Evolutionary conservation across 1,140 invertebrate genomes (phyloP).

Genomic region (Zaprionus nigranus): DNA sequence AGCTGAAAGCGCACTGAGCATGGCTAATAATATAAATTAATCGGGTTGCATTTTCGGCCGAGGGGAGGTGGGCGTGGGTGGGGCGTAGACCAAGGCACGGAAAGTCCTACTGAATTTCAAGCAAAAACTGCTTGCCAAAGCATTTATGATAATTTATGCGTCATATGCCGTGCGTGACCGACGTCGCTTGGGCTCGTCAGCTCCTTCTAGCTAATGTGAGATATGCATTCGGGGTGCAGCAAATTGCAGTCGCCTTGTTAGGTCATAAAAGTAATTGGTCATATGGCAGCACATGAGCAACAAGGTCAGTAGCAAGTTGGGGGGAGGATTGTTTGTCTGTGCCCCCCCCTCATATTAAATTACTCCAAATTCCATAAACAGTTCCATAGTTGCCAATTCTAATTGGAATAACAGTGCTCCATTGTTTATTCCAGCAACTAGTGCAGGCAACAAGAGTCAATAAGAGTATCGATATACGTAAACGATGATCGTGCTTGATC

Average conservation of each 20-base stretch:
- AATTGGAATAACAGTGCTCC: not conserved
- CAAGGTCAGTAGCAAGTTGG: conserved; percentile 28
- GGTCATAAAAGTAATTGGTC: conserved; percentile 64
- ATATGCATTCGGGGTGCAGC: conserved; percentile 67
- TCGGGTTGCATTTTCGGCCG: conserved; percentile 42
- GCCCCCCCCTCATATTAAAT: not conserved
- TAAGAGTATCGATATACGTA: not conserved
- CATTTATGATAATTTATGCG: conserved; percentile 79
- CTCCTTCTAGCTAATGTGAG: conserved; percentile 30
- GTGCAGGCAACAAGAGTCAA: not conserved
- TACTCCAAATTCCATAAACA: not conserved
- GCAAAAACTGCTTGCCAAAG: conserved; percentile 55
- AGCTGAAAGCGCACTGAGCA: conserved; percentile 42
- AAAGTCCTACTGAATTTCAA: conserved; percentile 22
- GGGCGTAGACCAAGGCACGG: conserved; percentile 16
- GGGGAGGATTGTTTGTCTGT: not conserved
- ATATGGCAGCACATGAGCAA: conserved; percentile 7
- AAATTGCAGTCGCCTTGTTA: conserved; percentile 76
- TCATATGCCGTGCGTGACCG: conserved; percentile 61
- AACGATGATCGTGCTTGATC: not conserved
- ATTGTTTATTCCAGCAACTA: not conserved
- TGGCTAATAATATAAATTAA: conserved; percentile 72
- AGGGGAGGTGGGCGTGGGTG: not conserved
- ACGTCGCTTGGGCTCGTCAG: conserved; percentile 10
- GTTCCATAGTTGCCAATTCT: not conserved